Evolutionary conservation across 2,113 vertebrate genomes (phyloP), one percentile per base, ranked within the genome.

Genomic region (Clarias macrocephalus): DNA sequence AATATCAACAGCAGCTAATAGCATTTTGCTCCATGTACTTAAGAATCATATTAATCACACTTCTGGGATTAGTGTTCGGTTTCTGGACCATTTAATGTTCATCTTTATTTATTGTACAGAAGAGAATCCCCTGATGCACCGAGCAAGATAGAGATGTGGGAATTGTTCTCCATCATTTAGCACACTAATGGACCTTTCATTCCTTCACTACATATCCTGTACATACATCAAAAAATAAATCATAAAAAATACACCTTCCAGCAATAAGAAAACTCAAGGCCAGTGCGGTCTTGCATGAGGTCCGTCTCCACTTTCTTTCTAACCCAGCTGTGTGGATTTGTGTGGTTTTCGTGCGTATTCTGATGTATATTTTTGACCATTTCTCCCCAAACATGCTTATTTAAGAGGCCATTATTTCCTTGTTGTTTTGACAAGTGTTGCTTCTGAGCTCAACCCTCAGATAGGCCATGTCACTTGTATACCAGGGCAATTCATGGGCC

Each of bases 381-480:
- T 82, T 88, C 80, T 66, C 82, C 30, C 57, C 79, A 87, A 87
- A 87, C 76, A 62, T 83, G 57, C 68, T 88, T 42, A 85, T 87
- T 90, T 90, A 70, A 68, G 28, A 52, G 23, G 80, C 65, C 86
- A 10, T 79, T 80, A 23, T 76, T 83, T 87, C 70, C 84, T 77
- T 85, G 63, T 70, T 89, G 90, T 85, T 91, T 83, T 89, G 88
- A 90, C 85, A 85, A 15, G 19, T 75, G 76, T 83, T 33, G 30
- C 84, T 82, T 86, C 68, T 82, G 25, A 28, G 62, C 84, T 77
- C 28, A 85, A 86, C 70, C 48, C 72, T 75, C 84, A 79, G 66
- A 84, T 25, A 37, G 87, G 81, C 81, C 42, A 25, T 76, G 80
- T 86, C 56, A 63, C 86, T 84, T 52, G 68, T 60, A 48, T 86